Evolutionary conservation across 2,888 invertebrate genomes (phyloP).

Genomic region (Drosophila kuntzei): DNA sequence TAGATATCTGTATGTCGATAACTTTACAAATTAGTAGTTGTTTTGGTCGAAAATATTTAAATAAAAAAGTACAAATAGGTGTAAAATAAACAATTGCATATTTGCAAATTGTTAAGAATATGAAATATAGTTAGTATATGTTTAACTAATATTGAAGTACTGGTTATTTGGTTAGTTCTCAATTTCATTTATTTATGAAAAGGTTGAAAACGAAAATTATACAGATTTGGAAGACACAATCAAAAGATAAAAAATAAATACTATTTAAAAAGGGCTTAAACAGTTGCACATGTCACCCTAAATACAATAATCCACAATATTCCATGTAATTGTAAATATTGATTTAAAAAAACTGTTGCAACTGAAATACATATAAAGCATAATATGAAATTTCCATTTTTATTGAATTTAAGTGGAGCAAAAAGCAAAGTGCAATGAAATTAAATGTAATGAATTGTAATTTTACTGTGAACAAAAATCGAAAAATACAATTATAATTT

Average conservation of each 20-base stretch:
- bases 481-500: slow-evolving; percentile 12
- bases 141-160: too few relatives aligned
- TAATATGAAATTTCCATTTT: slow-evolving; percentile 36
- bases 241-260: neutral
- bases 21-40: too few relatives aligned
- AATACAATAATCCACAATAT: slow-evolving; percentile 17
- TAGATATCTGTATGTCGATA: neutral
- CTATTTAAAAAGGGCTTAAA: neutral
- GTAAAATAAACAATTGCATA: neutral
- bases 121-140: neutral
- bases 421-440: slow-evolving; percentile 6
- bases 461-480: neutral
- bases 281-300: slow-evolving; percentile 9
- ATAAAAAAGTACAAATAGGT: neutral
- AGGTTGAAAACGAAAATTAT: neutral
- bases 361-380: slow-evolving; percentile 22
- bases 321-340: slow-evolving; percentile 52
- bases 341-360: slow-evolving; percentile 12
- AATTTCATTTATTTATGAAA: neutral
- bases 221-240: neutral
- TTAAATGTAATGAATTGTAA: slow-evolving; percentile 24
- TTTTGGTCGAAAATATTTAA: too few relatives aligned
- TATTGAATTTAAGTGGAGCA: slow-evolving; percentile 18
- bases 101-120: neutral
- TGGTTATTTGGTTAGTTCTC: neutral